These are phyloP conservation scores for Upupa epops DNA, from an alignment of 2,113 vertebrate species.

Conservation along the genomic window DNA sequence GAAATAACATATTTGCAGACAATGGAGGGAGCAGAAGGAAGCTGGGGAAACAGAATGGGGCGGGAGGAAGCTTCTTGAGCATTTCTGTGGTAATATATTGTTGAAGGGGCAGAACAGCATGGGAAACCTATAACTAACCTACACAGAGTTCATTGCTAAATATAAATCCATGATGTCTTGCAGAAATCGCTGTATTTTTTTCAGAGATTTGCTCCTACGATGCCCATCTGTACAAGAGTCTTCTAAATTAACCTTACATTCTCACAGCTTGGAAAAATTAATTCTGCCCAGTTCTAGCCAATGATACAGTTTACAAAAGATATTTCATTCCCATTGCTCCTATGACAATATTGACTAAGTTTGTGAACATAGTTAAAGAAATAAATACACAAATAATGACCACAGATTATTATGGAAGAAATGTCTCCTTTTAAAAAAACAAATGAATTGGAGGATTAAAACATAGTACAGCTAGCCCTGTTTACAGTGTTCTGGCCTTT, in stretches of 20 bases:
- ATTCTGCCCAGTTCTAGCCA: not conserved
- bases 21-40: not conserved
- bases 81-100: not conserved
- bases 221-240: not conserved
- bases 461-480: not conserved
- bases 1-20: not conserved
- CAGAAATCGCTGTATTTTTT: not conserved
- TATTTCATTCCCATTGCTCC: not conserved
- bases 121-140: not conserved
- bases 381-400: not conserved
- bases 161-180: not conserved
- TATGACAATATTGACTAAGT: not conserved
- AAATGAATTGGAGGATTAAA: not conserved
- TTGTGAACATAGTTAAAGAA: not conserved
- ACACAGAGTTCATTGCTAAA: not conserved
- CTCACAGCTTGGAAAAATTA: not conserved
- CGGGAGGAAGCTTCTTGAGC: not conserved
- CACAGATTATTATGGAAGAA: not conserved
- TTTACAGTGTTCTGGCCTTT: not conserved
- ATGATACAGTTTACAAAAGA: not conserved
- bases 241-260: not conserved
- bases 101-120: not conserved
- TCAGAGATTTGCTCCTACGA: not conserved
- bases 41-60: not conserved
- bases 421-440: not conserved